A percentile compares a stretch with the other conserved stretches of the same genome.
Evolutionary conservation across 1,140 invertebrate genomes (phyloP).

Genomic region (Leptinotarsa lineolata): DNA sequence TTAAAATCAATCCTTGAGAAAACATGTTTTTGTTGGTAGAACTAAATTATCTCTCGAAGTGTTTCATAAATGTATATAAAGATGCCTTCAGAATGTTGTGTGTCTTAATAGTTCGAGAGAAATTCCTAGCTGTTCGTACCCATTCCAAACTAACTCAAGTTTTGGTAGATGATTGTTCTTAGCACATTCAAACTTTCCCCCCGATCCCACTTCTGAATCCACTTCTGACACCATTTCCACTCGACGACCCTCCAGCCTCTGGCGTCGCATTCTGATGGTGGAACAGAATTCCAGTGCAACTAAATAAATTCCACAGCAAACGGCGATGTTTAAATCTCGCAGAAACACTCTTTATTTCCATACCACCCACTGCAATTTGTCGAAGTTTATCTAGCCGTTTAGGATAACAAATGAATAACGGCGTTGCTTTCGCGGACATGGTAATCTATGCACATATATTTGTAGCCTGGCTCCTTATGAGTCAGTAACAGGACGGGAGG

Average conservation of each 20-base stretch:
- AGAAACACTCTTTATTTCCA: background rate
- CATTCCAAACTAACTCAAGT: too few relatives aligned
- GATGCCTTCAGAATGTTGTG: too few relatives aligned
- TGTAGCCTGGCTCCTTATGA: conserved; percentile 19
- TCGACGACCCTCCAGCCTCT: background rate
- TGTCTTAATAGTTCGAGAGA: too few relatives aligned
- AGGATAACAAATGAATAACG: conserved; percentile 14
- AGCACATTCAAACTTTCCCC: background rate
- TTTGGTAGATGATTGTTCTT: too few relatives aligned
- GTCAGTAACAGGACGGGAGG: conserved; percentile 10
- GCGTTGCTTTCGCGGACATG: conserved; percentile 4
- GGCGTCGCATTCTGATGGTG: background rate
- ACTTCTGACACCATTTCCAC: background rate
- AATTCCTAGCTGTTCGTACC: too few relatives aligned
- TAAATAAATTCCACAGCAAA: background rate
- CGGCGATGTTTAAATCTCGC: conserved; percentile 3
- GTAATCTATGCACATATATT: conserved; percentile 25
- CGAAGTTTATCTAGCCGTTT: conserved; percentile 11
- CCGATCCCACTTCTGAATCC: background rate
- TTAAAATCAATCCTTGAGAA: too few relatives aligned
- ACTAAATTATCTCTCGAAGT: too few relatives aligned
- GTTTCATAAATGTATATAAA: too few relatives aligned
- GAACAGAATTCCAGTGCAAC: background rate
- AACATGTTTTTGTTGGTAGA: too few relatives aligned
- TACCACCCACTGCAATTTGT: conserved; percentile 4